A percentile compares a stretch with the other conserved stretches of the same genome.
phyloP scores from a whole-genome alignment of 1,140 invertebrate genomes.

The Drosophila mojavensis region DNA sequence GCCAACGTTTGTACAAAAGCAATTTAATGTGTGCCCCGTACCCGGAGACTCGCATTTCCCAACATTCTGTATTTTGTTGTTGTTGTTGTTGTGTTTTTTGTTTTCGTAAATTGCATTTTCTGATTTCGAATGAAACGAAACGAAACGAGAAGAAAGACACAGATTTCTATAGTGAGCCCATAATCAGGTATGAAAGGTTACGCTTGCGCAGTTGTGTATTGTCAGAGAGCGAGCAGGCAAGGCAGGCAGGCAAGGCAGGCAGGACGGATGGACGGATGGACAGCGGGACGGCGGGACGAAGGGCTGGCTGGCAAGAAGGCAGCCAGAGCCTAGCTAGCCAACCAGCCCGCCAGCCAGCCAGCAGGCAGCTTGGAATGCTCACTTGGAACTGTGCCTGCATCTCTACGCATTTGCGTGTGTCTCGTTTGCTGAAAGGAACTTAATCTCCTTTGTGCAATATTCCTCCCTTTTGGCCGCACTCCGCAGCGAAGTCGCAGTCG shows the following conservation, averaged over 20 bases:
- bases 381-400: slow-evolving; percentile 52
- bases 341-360: slow-evolving; percentile 39
- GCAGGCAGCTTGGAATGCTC: slow-evolving; percentile 66
- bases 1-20: slow-evolving; percentile 49
- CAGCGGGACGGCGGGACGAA: neutral
- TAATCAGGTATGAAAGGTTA: slow-evolving; percentile 83
- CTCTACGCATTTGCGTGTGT: slow-evolving; percentile 66
- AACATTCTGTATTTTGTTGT: slow-evolving; percentile 28
- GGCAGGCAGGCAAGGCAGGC: neutral
- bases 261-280: slow-evolving; percentile 30
- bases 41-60: slow-evolving; percentile 41
- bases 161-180: slow-evolving; percentile 38
- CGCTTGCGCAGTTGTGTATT: slow-evolving; percentile 68
- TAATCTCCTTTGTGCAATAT: slow-evolving; percentile 81
- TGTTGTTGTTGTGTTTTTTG: slow-evolving; percentile 30
- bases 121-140: slow-evolving; percentile 69
- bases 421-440: slow-evolving; percentile 60
- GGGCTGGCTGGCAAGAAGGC: neutral
- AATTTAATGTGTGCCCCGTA: slow-evolving; percentile 52
- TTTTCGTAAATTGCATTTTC: slow-evolving; percentile 82
- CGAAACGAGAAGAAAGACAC: slow-evolving; percentile 37
- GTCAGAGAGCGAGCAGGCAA: slow-evolving; percentile 23
- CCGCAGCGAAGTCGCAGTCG: slow-evolving; percentile 5
- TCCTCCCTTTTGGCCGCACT: slow-evolving; percentile 34
- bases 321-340: neutral